phyloP scores from a whole-genome alignment of 2,888 invertebrate genomes.

The Gandaritis pyraliata region DNA sequence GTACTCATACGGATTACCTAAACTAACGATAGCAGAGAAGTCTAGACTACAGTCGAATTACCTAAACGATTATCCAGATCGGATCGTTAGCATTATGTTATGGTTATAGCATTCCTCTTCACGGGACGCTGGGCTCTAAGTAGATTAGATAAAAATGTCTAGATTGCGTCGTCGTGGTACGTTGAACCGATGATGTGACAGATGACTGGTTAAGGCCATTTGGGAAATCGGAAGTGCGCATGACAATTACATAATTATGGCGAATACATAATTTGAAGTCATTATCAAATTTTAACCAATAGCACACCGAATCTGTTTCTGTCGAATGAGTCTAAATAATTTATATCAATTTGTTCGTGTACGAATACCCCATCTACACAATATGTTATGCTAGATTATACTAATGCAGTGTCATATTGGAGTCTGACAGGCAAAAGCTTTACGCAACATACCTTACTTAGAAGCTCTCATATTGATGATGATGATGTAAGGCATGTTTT shows the following conservation, averaged over 20 bases:
- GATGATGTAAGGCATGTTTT: no score
- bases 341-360: neutral
- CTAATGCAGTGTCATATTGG: neutral
- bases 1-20: no score
- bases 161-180: slow-evolving; percentile 25
- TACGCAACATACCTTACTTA: no score
- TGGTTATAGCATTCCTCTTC: neutral
- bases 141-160: slow-evolving; percentile 31
- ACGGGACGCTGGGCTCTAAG: slow-evolving; percentile 2
- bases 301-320: neutral
- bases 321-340: neutral
- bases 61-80: slow-evolving; percentile 8
- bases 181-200: slow-evolving; percentile 18
- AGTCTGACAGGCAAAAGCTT: no score
- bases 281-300: slow-evolving; percentile 12
- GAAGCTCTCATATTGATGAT: no score
- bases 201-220: slow-evolving; percentile 2
- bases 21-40: neutral
- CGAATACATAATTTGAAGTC: no score
- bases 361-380: neutral
- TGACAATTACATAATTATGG: slow-evolving; percentile 21
- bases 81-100: neutral
- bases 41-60: neutral
- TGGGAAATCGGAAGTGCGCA: slow-evolving; percentile 11
- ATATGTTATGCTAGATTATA: neutral